phyloP scores from a whole-genome alignment of 2,888 invertebrate species.

The Prosapia bicincta region DNA sequence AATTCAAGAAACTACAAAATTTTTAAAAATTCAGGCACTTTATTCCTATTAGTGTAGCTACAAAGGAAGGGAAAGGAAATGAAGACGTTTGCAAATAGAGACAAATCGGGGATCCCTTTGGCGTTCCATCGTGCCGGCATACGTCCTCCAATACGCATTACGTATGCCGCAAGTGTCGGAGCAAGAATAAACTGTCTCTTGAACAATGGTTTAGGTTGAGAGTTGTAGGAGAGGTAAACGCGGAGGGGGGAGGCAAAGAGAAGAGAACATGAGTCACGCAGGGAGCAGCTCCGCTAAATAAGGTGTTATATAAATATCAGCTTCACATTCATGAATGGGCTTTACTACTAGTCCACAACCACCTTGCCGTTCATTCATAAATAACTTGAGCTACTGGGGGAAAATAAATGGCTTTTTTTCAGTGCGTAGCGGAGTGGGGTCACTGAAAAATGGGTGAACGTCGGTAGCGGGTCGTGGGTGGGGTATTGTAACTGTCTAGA shows the following conservation, averaged over 20 bases:
- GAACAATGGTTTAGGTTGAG: neutral
- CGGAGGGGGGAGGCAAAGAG: neutral
- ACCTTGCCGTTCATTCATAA: conserved; percentile 1
- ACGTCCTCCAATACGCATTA: neutral
- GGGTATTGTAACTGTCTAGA: neutral
- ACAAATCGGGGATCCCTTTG: too few species aligned
- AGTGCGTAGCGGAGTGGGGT: neutral
- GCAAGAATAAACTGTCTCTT: neutral
- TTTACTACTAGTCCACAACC: neutral
- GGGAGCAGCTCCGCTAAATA: neutral
- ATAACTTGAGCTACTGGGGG: neutral
- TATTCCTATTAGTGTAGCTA: too few species aligned
- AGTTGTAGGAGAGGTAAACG: neutral
- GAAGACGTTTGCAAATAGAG: too few species aligned
- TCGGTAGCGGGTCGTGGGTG: neutral
- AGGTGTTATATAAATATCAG: conserved; percentile 1
- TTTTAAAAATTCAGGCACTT: too few species aligned
- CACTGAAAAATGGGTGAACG: neutral
- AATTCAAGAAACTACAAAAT: too few species aligned
- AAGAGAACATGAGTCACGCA: neutral
- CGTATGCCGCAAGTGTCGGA: neutral
- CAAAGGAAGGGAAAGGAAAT: too few species aligned
- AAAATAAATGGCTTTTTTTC: neutral
- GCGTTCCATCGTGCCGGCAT: too few species aligned
- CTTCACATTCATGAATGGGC: neutral